Base-by-base conservation (phyloP, 2,888 invertebrate species). In the Caenorhabditis virilis region DNA sequence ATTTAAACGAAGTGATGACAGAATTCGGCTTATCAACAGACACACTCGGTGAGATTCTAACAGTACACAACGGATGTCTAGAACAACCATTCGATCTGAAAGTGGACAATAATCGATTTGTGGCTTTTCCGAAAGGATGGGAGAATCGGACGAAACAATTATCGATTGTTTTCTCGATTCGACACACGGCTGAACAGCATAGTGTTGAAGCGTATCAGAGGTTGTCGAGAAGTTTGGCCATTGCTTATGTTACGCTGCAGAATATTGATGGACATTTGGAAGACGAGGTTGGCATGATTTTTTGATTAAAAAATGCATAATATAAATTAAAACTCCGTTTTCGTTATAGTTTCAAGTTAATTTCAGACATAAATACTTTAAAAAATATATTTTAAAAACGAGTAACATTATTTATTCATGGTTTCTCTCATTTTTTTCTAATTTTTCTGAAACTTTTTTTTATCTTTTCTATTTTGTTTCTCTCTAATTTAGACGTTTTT, bases 81-180 rank as follows among this genome's bases (percentile, higher is more conserved):
- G 72, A 74, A 30, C 53, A 69, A 38, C 63, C 68, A 7, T 78
- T 80, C 53, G 76, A 73, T 33, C 48, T 77, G 58, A 71, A 73
- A 57, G 67, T 79, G 22, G 77, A 79, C 58, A 78, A 73, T 27
- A 61, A 70, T 36, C 58, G 79, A 35, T 80, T 76, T 51, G 79
- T 74, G 13, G 79, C 76, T 13, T 75, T 64, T 51, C 78, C 79
- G 15, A 68, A 69, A 38, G 57, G 53, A 26, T 59, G 59, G 64
- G 26, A 27, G 43, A 20, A 16, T 0, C 23, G 42, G 0, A 56
- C 33, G 16, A 25, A 6, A 13, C 59, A 59, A 38, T 46, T 74
- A 23, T 58, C 72, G 25, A 74, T 78, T 11, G 63, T 74, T 13
- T 78, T 78, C 41, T 74, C 74, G 9, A 53, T 78, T 30, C 74